Evolutionary conservation across 1,140 invertebrate species (phyloP).

Genomic region (Steinernema feltiae): DNA sequence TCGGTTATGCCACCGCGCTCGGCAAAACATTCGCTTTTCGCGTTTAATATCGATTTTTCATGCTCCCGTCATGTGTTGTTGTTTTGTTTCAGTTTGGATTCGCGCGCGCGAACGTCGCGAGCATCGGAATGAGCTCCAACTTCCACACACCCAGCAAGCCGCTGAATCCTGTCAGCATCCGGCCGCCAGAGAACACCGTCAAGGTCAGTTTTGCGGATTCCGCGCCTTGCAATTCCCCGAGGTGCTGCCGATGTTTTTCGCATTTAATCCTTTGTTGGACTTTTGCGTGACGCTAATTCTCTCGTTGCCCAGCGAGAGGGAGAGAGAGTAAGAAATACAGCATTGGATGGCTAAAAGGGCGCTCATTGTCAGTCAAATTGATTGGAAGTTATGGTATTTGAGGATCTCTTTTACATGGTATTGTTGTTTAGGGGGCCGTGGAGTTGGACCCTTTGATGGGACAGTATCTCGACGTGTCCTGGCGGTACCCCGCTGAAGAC

Average conservation of each 20-base stretch:
- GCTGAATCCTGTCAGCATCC: constrained; percentile 1
- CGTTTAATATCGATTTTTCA: constrained; percentile 13
- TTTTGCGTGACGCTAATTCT: too few relatives aligned
- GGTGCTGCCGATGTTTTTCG: too few relatives aligned
- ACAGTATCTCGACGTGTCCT: neutral
- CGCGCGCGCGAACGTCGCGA: neutral
- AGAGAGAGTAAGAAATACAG: too few relatives aligned
- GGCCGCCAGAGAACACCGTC: neutral
- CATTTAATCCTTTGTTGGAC: too few relatives aligned
- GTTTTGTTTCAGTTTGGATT: neutral
- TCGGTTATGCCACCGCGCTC: neutral
- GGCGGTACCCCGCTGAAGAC: neutral
- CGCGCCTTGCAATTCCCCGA: too few relatives aligned
- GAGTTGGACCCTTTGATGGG: constrained; percentile 1
- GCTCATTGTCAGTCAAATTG: too few relatives aligned
- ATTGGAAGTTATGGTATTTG: neutral
- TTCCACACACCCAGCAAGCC: constrained; percentile 8
- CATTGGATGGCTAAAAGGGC: too few relatives aligned
- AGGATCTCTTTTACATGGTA: neutral
- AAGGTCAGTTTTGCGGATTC: too few relatives aligned
- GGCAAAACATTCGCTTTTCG: neutral
- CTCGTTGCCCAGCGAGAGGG: too few relatives aligned
- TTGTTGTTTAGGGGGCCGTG: neutral
- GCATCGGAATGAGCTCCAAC: neutral
- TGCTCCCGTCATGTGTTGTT: neutral